Percentiles rank a stretch among this genome's conserved stretches.
Evolutionary conservation across 2,797 vertebrate species (phyloP).

Genomic region (Harpagifer antarcticus): DNA sequence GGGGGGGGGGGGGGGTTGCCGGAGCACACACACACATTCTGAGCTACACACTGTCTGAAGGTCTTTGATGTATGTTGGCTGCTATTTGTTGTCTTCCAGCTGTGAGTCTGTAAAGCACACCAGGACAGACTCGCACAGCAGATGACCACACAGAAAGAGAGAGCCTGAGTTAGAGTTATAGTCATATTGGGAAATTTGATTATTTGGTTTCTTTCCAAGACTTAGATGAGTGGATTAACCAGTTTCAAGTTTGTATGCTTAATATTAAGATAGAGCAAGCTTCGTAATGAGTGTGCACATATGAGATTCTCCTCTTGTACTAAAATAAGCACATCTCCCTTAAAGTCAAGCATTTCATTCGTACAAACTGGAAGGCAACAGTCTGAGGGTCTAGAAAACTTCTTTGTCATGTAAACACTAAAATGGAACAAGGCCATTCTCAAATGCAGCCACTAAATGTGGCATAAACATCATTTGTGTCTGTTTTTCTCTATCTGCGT

Average conservation of each 20-base stretch:
- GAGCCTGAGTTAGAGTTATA: slow-evolving; percentile 3
- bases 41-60: slow-evolving; percentile 20
- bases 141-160: slow-evolving; percentile 53
- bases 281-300: too few relatives aligned
- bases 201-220: not conserved
- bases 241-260: not conserved
- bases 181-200: slow-evolving; percentile 5
- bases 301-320: too few relatives aligned
- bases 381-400: too few relatives aligned
- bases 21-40: too few relatives aligned
- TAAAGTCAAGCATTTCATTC: too few relatives aligned
- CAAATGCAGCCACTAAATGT: too few relatives aligned
- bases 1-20: not conserved
- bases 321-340: too few relatives aligned
- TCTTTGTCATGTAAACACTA: too few relatives aligned
- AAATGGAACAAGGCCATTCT: too few relatives aligned
- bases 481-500: too few relatives aligned
- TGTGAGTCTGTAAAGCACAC: slow-evolving; percentile 65
- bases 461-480: too few relatives aligned
- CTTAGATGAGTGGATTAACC: not conserved
- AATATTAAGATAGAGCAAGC: not conserved
- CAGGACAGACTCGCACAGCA: slow-evolving; percentile 28
- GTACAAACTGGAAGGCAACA: too few relatives aligned
- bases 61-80: slow-evolving; percentile 71
- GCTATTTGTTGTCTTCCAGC: slow-evolving; percentile 75